Evolutionary conservation across 2,113 vertebrate species (phyloP).

Genomic region (Cricetomys ansorgei): DNA sequence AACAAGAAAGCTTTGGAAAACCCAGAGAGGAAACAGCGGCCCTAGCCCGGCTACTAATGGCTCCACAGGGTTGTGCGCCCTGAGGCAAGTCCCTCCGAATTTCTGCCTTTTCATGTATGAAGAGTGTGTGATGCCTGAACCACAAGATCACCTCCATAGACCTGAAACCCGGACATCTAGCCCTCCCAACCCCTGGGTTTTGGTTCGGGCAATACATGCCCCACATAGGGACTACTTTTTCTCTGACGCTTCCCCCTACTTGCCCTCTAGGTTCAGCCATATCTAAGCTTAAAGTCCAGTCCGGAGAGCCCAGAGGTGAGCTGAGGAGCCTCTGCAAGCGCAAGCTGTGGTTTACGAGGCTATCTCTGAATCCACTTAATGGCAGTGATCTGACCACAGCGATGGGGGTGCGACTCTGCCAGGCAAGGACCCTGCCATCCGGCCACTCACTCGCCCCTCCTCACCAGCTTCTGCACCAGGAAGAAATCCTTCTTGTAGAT

Average conservation of each 20-base stretch:
- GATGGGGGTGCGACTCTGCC: background rate
- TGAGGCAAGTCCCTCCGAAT: background rate
- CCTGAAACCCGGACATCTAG: background rate
- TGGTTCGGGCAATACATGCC: background rate
- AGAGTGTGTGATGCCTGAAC: background rate
- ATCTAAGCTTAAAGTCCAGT: background rate
- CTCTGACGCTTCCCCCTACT: background rate
- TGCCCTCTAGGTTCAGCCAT: background rate
- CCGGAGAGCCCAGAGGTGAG: background rate
- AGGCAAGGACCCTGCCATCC: background rate
- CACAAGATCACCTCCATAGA: background rate
- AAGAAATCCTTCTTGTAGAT: slow-evolving; percentile 99
- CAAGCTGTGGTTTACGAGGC: background rate
- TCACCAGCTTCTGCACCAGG: slow-evolving; percentile 98
- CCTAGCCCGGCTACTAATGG: background rate
- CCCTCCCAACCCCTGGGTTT: background rate
- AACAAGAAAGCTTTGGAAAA: slow-evolving; percentile 21
- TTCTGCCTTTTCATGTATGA: background rate
- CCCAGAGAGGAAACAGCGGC: background rate
- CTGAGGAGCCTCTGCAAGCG: background rate
- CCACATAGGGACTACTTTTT: background rate
- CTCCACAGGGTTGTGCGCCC: background rate
- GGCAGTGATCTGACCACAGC: background rate
- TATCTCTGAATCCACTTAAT: background rate
- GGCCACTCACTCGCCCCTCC: slow-evolving; percentile 34